phyloP scores from a whole-genome alignment of 2,113 vertebrate species.

The Pandion haliaetus region DNA sequence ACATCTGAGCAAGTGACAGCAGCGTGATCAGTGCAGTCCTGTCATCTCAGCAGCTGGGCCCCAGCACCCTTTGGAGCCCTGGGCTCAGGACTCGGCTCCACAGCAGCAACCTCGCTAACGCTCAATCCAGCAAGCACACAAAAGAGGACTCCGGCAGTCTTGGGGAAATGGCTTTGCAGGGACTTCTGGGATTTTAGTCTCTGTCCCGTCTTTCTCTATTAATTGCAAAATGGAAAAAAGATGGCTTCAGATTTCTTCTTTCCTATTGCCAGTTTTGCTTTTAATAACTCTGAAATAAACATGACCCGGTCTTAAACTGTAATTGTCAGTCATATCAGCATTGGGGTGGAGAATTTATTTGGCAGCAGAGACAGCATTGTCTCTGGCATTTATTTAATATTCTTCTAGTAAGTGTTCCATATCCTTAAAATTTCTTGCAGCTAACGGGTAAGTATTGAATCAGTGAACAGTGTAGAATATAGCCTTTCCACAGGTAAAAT shows the following conservation, averaged over 20 bases:
- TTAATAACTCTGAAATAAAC: slow-evolving; percentile 24
- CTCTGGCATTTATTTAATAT: not conserved
- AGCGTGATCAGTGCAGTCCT: not conserved
- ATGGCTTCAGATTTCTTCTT: not conserved
- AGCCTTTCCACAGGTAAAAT: not conserved
- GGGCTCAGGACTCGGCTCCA: not conserved
- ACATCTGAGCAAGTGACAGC: not conserved
- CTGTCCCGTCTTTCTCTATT: not conserved
- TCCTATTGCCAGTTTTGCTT: not conserved
- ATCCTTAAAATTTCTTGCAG: not conserved
- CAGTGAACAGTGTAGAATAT: not conserved
- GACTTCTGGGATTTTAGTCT: not conserved
- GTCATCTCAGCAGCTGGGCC: not conserved
- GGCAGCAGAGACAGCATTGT: not conserved
- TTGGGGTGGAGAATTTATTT: not conserved
- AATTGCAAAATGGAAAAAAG: not conserved
- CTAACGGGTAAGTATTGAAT: not conserved
- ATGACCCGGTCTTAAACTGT: not conserved
- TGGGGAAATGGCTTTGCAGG: not conserved
- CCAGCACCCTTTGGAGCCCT: not conserved
- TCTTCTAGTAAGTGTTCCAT: not conserved
- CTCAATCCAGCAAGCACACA: not conserved
- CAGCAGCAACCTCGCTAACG: not conserved
- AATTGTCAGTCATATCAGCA: not conserved
- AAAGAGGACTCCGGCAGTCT: not conserved